These are phyloP conservation scores for Arrhopalites spinosus DNA, from an alignment of 2,888 invertebrate genomes.

Conservation along the genomic window DNA sequence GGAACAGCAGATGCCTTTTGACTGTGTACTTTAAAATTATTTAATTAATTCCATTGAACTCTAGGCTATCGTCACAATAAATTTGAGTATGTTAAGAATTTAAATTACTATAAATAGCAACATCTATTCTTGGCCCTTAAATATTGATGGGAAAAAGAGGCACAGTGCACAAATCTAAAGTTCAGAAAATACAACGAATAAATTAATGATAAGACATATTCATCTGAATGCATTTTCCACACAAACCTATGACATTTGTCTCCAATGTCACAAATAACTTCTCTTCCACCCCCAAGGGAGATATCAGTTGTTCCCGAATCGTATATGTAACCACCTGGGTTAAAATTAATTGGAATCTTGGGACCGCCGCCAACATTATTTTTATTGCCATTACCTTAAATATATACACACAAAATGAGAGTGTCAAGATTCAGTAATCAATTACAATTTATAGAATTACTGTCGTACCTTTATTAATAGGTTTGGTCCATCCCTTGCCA, in stretches of 20 bases:
- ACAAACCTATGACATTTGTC: constrained; percentile 51
- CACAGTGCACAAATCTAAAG: constrained; percentile 52
- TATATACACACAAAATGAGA: too few relatives aligned
- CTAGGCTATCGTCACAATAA: too few relatives aligned
- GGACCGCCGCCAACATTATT: constrained; percentile 45
- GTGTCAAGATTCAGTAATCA: too few relatives aligned
- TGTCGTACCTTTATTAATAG: too few relatives aligned
- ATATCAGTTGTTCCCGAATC: background rate
- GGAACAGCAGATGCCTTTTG: constrained; percentile 53
- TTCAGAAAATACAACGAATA: too few relatives aligned
- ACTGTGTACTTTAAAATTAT: constrained; percentile 19
- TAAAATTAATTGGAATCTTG: background rate
- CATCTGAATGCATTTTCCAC: too few relatives aligned
- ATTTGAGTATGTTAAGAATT: too few relatives aligned
- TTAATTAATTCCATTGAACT: too few relatives aligned
- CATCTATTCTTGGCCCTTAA: constrained; percentile 48
- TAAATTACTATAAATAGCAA: constrained; percentile 36
- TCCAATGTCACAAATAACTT: constrained; percentile 44
- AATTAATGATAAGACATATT: too few relatives aligned
- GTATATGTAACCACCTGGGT: constrained; percentile 2
- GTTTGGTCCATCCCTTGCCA: too few relatives aligned
- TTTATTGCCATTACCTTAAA: constrained; percentile 10
- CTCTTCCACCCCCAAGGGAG: constrained; percentile 16
- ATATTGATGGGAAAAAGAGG: constrained; percentile 43
- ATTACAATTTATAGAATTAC: too few relatives aligned